phyloP scores from a whole-genome alignment of 2,797 vertebrate genomes.

The Cynodonichthys magdalenae region DNA sequence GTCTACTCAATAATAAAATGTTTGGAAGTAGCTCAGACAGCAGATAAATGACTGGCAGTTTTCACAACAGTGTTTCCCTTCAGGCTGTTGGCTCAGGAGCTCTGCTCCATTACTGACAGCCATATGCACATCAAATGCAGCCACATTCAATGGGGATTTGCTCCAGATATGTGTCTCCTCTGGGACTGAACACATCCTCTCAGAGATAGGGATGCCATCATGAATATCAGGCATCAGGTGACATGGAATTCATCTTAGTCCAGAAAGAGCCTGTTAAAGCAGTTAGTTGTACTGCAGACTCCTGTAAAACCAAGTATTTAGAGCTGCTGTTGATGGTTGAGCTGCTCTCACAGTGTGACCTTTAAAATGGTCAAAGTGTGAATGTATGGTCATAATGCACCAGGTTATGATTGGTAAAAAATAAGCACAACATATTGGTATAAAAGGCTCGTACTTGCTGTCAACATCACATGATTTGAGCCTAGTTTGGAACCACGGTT shows the following conservation, averaged over 20 bases:
- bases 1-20: constrained; percentile 17
- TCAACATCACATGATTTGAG: background rate
- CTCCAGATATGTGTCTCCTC: constrained; percentile 14
- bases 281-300: background rate
- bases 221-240: constrained; percentile 6
- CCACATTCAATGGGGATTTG: constrained; percentile 4
- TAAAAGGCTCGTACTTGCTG: background rate
- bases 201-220: background rate
- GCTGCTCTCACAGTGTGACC: background rate
- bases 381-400: too few species aligned
- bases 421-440: background rate
- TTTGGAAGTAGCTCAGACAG: constrained; percentile 28
- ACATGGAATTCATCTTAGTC: background rate
- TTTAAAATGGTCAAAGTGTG: too few species aligned
- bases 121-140: constrained; percentile 26
- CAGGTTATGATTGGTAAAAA: too few species aligned
- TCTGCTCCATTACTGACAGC: constrained; percentile 15
- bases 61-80: constrained; percentile 29
- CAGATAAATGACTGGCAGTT: constrained; percentile 42
- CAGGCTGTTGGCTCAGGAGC: constrained; percentile 47
- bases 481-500: background rate
- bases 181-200: constrained; percentile 10
- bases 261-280: background rate
- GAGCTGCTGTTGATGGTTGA: background rate
- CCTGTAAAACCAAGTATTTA: background rate